Conservation (phyloP, 2,888 invertebrate species). For the Cephus rjabovi region DNA sequence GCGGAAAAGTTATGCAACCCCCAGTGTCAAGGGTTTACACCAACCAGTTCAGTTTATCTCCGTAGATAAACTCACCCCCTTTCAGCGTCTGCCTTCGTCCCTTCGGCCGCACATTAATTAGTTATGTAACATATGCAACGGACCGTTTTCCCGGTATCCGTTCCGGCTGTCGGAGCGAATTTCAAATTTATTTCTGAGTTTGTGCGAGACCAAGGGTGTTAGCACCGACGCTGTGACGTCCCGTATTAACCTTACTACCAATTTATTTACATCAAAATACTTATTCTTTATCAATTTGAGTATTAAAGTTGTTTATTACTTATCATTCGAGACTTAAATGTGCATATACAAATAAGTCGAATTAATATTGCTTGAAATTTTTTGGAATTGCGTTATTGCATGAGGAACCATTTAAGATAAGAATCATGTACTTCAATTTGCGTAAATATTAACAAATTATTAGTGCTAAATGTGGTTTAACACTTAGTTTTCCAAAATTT, state of each 20-base stretch:
- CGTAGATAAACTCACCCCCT: background rate
- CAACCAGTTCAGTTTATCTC: background rate
- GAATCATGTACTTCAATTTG: too few species aligned
- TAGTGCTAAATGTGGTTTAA: too few species aligned
- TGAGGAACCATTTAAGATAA: too few species aligned
- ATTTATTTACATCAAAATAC: background rate
- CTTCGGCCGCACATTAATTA: slow-evolving; percentile 11
- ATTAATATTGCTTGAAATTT: too few species aligned
- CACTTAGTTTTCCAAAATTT: too few species aligned
- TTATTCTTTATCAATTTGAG: background rate
- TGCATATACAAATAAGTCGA: too few species aligned
- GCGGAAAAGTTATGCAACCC: background rate
- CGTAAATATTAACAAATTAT: too few species aligned
- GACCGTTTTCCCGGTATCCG: slow-evolving; percentile 11
- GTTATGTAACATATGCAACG: slow-evolving; percentile 19
- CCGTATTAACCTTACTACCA: background rate
- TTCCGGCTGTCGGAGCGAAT: slow-evolving; percentile 7
- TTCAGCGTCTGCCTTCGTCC: slow-evolving; percentile 2
- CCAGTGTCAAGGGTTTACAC: background rate
- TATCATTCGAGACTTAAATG: background rate
- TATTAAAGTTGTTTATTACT: background rate
- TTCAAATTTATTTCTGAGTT: slow-evolving; percentile 14
- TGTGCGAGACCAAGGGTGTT: background rate
- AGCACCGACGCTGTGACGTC: background rate
- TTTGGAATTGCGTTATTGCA: too few species aligned